Evolutionary conservation across 1,140 invertebrate genomes (phyloP).

Genomic region (Leptinotarsa defecta): DNA sequence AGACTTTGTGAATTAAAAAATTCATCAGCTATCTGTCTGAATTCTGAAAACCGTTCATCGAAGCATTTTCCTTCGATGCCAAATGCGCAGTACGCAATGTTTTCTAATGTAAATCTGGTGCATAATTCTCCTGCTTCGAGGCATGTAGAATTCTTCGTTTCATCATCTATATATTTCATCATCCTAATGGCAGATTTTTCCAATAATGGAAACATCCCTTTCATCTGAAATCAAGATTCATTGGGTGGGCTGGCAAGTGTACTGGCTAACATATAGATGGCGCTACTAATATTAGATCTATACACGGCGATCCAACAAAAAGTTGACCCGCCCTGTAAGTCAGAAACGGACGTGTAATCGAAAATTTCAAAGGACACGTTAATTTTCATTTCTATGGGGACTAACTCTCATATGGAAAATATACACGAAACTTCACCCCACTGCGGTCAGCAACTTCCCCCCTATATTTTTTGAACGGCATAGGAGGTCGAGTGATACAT

Average conservation of each 20-base stretch:
- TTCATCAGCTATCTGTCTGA: constrained; percentile 52
- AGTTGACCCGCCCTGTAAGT: no score
- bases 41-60: constrained; percentile 56
- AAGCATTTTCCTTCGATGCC: constrained; percentile 56
- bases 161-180: constrained; percentile 41
- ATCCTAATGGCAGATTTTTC: constrained; percentile 44
- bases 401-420: no score
- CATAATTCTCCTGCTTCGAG: constrained; percentile 52
- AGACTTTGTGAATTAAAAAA: constrained; percentile 23
- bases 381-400: no score
- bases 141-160: constrained; percentile 12
- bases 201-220: constrained; percentile 47
- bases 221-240: constrained; percentile 30
- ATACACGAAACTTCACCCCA: no score
- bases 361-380: no score
- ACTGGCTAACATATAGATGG: no score
- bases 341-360: no score
- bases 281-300: no score
- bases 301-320: no score
- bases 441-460: no score
- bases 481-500: no score
- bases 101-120: constrained; percentile 58
- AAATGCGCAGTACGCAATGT: constrained; percentile 58
- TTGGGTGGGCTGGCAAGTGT: background rate
- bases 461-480: no score